Base-by-base conservation (phyloP, 2,113 vertebrate species). In the Myiozetetes cayanensis region DNA sequence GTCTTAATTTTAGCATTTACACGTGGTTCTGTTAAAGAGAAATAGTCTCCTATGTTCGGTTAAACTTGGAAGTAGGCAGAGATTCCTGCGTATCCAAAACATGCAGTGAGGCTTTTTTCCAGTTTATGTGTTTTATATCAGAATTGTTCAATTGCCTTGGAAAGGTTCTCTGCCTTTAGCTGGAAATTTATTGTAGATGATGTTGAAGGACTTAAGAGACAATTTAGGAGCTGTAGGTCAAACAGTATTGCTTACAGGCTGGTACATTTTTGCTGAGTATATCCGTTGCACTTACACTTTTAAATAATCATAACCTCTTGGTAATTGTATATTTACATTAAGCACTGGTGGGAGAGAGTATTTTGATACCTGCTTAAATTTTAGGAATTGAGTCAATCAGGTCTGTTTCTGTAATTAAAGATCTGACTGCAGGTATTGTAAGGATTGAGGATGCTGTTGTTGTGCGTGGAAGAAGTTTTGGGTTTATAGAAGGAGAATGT, bases 351-450 rank as follows among this genome's bases (percentile, higher is more conserved):
- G 5, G 28, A 58, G 23, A 80, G 23, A 3, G 0, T 58, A 3
- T 63, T 91, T 89, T n/a, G 35, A 17, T 63, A 85, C 4, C 33
- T 71, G 15, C 30, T 53, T 65, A 41, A 67, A 33, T 82, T 86
- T 39, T n/a, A 33, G 52, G 41, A 35, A 37, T 66, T 76, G 28
- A 44, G 14, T 73, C 5, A 3, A 11, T 79, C 56, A 18, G 6
- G 6, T 76, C 44, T 59, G n/a, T 61, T 86, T 72, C n/a, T 75
- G 20, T 79, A 59, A 46, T 4, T 49, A 59, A 93, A 68, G 47
- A 50, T 33, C 23, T 50, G 35, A 12, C 82, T 3, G 2, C 33
- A 10, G 0, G 0, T 79, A 14, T 47, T 2, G 0, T 76, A 39
- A 49, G 13, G 24, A 49, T 67, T 39, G 50, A 66, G 15, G 25